Base-by-base conservation (phyloP, 2,797 vertebrate species). In the Mormyrus hasselquistii region DNA sequence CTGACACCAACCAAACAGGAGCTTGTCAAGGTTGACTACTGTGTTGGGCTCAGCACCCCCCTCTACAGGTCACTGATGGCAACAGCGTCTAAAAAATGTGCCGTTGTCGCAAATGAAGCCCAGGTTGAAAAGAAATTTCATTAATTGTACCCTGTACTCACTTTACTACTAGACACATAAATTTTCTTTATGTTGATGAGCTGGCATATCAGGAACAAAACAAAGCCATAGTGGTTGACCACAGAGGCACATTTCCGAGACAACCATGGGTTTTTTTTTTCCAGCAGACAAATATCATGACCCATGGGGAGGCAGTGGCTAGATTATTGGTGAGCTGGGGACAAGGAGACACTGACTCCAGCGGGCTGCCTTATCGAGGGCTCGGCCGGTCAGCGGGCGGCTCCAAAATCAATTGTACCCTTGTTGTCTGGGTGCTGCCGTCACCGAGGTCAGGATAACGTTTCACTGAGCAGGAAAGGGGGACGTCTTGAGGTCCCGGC, bases 341-440 rank as follows among this genome's bases (percentile, higher is more conserved):
- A 57, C 12, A n/a, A 16, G 69, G 89, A 89, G 89, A 89, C 47
- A 53, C 88, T 88, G 88, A 91, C 90, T 90, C 88, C 90, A 83
- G 44, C 49, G 86, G 3, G 34, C 59, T 47, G 57, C 87, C 73
- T 50, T 90, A 93, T 93, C 92, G 90, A 44, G 89, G 47, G 49
- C 25, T 90, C 86, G 88, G 25, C 89, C 84, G 76, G 90, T 90
- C 90, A 90, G 89, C 87, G 88, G 57, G 86, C 89, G 83, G 88
- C 86, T 16, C 82, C 62, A 89, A 91, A 91, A 93, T 91, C 92
- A 91, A 91, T 92, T 90, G 92, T 90, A 90, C 91, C 90, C 90
- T 89, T 69, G 55, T 88, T 88, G 87, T 88, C 79, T 88, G 57
- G 88, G 88, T 53, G 73, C 90, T 89, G 86, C 85, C 83, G 10